phyloP scores from a whole-genome alignment of 2,797 vertebrate species.

The Danionella dracula region DNA sequence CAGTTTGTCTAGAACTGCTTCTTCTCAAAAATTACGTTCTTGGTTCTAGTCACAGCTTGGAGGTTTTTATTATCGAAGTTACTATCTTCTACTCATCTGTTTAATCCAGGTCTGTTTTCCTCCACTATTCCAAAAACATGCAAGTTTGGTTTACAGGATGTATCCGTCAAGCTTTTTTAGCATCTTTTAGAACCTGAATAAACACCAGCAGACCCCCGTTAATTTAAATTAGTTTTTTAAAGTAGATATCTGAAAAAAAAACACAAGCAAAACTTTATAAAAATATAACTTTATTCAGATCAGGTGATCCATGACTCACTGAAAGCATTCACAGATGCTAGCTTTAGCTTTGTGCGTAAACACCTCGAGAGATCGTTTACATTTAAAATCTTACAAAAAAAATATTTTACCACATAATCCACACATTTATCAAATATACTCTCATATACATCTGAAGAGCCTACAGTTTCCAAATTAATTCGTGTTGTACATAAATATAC shows the following conservation, averaged over 20 bases:
- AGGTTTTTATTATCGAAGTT: too few relatives aligned
- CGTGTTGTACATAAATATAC: slow-evolving; percentile 40
- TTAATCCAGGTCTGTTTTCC: too few relatives aligned
- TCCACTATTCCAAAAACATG: too few relatives aligned
- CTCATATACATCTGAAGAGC: slow-evolving; percentile 33
- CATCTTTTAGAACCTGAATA: too few relatives aligned
- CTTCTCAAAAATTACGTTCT: too few relatives aligned
- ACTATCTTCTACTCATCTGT: too few relatives aligned
- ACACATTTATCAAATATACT: slow-evolving; percentile 40
- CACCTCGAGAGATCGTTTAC: slow-evolving; percentile 51
- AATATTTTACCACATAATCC: slow-evolving; percentile 18
- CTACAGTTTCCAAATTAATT: slow-evolving; percentile 46
- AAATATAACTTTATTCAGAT: slow-evolving; percentile 62
- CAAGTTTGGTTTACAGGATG: too few relatives aligned
- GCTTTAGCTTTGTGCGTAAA: slow-evolving; percentile 47
- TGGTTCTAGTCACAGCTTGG: too few relatives aligned
- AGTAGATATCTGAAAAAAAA: background rate
- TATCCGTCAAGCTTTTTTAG: too few relatives aligned
- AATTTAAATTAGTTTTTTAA: too few relatives aligned
- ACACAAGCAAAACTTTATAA: slow-evolving; percentile 52
- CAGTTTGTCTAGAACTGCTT: too few relatives aligned
- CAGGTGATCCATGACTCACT: slow-evolving; percentile 48
- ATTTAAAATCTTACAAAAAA: slow-evolving; percentile 32
- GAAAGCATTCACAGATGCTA: slow-evolving; percentile 57
- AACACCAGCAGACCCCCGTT: too few relatives aligned